phyloP scores from a whole-genome alignment of 2,797 vertebrate genomes.

The Pseudomugil tenellus region DNA sequence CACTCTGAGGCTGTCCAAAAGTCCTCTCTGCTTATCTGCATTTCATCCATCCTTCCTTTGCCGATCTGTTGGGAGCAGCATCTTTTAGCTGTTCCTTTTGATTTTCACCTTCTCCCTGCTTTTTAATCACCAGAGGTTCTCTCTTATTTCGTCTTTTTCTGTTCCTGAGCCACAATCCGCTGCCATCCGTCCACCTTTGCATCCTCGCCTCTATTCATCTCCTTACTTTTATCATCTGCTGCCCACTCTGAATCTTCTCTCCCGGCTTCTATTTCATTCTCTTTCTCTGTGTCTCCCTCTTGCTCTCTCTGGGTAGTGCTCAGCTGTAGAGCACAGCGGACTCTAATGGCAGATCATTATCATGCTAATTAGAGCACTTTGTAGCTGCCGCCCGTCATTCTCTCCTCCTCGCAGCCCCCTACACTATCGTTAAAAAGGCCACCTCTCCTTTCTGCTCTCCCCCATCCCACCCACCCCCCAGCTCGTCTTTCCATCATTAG shows the following conservation, averaged over 20 bases:
- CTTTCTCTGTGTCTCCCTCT: constrained; percentile 28
- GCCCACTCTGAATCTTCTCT: constrained; percentile 49
- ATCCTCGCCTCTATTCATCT: constrained; percentile 64
- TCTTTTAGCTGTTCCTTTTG: constrained; percentile 48
- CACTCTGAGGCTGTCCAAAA: constrained; percentile 37
- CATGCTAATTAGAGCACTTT: constrained; percentile 86
- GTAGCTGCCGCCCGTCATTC: constrained; percentile 82
- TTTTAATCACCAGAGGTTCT: constrained; percentile 54
- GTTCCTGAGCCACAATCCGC: constrained; percentile 52
- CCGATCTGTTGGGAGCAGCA: constrained; percentile 27
- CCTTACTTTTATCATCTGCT: constrained; percentile 64
- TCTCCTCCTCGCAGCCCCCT: constrained; percentile 62
- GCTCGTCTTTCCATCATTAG: constrained; percentile 78
- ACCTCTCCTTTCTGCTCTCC: constrained; percentile 62
- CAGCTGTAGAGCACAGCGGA: constrained; percentile 81
- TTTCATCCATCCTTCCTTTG: constrained; percentile 24
- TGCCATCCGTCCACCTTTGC: constrained; percentile 58
- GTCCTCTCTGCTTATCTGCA: constrained; percentile 30
- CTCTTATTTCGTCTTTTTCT: constrained; percentile 60
- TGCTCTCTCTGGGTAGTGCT: constrained; percentile 74
- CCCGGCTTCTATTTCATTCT: constrained; percentile 45
- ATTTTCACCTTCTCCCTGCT: constrained; percentile 45
- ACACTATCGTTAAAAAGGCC: constrained; percentile 80
- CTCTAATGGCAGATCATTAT: constrained; percentile 85
- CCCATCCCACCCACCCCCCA: constrained; percentile 41